Evolutionary conservation across 2,113 vertebrate species (phyloP), one percentile per base, ranked within the genome.

Genomic region (Syrmaticus mikado): DNA sequence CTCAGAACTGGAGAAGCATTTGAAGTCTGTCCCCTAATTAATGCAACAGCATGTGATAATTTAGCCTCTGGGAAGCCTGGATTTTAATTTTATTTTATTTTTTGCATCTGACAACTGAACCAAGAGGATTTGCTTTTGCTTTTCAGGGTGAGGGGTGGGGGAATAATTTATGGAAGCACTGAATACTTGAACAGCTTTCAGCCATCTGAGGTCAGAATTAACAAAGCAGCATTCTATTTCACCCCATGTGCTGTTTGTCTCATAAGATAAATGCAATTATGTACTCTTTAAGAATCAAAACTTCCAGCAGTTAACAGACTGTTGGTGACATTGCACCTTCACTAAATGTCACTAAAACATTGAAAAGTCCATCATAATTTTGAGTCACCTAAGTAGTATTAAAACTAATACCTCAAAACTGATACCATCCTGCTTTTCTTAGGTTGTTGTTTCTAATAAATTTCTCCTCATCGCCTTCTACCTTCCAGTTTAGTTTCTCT

Each of bases 11-110:
- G 50, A 86, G 60, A 92, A 55, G 13, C 19, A 68, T 90, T 94
- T 94, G 73, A 94, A 90, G 43, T 90, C 25, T 77, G 53, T 52
- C 60, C 50, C 50, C 90, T 92, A 95, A 95, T 92, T 92, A 95
- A 93, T 80, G 67, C 43, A 93, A 75, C 73, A 91, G 67, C 30
- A 66, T 92, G 82, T 73, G 85, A 88, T 76, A 92, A 91, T 82
- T 88, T 77, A 88, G 52, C 58, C 36, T 74, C 73, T 71, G 38
- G 89, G 58, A 91, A 79, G 61, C 36, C 22, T 78, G 41, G 3
- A 6, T 9, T 85, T 89, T 17, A 52, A 48, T 17, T 41, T 27
- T 22, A 21, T 48, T 19, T 7, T 68, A 30, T 22, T 32, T 48
- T 48, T 19, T 3, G 64, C 11, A 43, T 80, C 40, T 93, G 60